Evolutionary conservation across 2,113 vertebrate species (phyloP).

Genomic region (Barnardius zonarius): DNA sequence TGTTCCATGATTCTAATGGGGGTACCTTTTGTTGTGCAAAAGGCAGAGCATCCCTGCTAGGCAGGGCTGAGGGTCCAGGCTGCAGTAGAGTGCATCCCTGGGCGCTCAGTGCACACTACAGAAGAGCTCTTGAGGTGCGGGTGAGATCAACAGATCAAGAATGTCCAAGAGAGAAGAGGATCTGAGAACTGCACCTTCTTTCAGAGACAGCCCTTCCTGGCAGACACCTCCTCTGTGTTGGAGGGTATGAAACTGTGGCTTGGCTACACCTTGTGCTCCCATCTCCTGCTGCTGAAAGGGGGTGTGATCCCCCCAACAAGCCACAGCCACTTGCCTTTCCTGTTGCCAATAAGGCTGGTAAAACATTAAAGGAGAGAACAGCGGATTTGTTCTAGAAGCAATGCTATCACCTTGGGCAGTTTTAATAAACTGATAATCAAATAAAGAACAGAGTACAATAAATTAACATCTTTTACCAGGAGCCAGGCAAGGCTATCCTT

Average conservation of each 20-base stretch:
- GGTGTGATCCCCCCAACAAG: neutral
- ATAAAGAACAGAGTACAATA: constrained; percentile 60
- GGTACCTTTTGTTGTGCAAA: neutral
- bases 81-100: neutral
- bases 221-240: neutral
- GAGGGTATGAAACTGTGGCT: neutral
- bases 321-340: neutral
- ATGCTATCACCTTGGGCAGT: constrained; percentile 37
- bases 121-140: neutral
- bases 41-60: neutral
- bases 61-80: neutral
- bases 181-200: neutral
- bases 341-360: neutral
- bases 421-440: constrained; percentile 68
- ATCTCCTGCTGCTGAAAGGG: neutral
- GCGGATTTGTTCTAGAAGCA: constrained; percentile 18
- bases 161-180: neutral
- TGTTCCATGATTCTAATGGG: no score
- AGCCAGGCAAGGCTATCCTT: neutral
- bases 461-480: constrained; percentile 22
- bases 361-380: neutral
- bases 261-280: neutral
- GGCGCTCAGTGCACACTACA: accelerated
- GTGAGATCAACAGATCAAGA: neutral
- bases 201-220: neutral